A percentile compares a stretch with the other conserved stretches of the same genome.
Evolutionary conservation across 2,797 vertebrate genomes (phyloP).

Genomic region (Nannoperca australis): DNA sequence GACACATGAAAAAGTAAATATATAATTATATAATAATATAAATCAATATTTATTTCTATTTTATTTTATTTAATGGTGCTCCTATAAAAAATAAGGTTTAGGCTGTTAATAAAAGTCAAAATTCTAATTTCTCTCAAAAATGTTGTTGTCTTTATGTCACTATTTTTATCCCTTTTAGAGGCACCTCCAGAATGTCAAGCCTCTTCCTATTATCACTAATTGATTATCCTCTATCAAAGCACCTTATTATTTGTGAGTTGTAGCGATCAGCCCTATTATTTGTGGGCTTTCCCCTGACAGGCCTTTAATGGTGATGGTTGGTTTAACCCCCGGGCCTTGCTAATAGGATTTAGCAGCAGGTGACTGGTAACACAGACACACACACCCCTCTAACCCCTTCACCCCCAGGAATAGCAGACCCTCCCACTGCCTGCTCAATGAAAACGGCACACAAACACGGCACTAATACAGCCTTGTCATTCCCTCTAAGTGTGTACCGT

Average conservation of each 20-base stretch:
- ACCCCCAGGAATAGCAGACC: constrained; percentile 79
- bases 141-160: constrained; percentile 34
- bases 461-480: constrained; percentile 69
- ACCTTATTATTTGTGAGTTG: constrained; percentile 87
- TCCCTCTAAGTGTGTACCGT: constrained; percentile 43
- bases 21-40: no score
- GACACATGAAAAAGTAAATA: not conserved
- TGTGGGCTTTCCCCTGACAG: constrained; percentile 87
- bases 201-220: constrained; percentile 79
- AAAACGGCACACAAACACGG: constrained; percentile 60
- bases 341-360: constrained; percentile 88
- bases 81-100: constrained; percentile 8
- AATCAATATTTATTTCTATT: not conserved
- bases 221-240: constrained; percentile 85
- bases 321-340: constrained; percentile 85
- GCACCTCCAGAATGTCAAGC: constrained; percentile 60
- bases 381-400: constrained; percentile 82
- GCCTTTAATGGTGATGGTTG: constrained; percentile 86
- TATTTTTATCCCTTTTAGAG: constrained; percentile 39
- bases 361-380: constrained; percentile 85
- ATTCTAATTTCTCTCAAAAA: constrained; percentile 24
- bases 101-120: constrained; percentile 16
- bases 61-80: not conserved
- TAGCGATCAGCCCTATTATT: constrained; percentile 89
- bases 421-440: constrained; percentile 74